Base-by-base conservation (phyloP, 2,888 invertebrate genomes). In the Macrophya annulata region DNA sequence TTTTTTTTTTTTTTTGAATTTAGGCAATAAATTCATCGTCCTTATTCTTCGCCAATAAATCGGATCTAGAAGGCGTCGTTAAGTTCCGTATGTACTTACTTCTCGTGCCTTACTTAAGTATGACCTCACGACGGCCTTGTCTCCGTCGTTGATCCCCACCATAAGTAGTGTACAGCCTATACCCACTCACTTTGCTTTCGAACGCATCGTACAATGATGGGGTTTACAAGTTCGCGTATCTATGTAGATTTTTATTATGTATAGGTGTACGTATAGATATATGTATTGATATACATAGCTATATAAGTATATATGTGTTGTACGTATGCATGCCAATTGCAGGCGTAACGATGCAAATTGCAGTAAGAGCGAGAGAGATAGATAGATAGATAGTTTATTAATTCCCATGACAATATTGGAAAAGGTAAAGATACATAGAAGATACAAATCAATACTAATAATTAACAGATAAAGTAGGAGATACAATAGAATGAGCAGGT, bases 51-150 rank as follows among this genome's bases (percentile, higher is more conserved):
- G 17, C 8, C 15, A 15, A 37, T n/a, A 74, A 74, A 21, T 45
- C 8, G n/a, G 6, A n/a, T 74, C 72, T 45, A n/a, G 21, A n/a
- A 45, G 81, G 62, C 43, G 62, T 40, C 25, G 43, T 12, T 21
- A 43, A 81, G 81, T 62, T 62, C 81, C 81, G 81, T 81, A 51
- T 43, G 6, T 55, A 55, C n/a, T 55, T n/a, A 62, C 62, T 81
- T 81, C 81, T 59, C n/a, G 21, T 62, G 81, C 21, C 81, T 81
- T 81, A 81, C 62, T 81, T 62, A 45, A 43, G 51, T 21, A 62
- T 71, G 83, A 83, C 83, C 83, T 83, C 83, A 68, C 83, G 31
- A 21, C 83, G 83, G 83, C 83, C 83, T 83, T 83, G 83, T 83
- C 68, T 81, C 43, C 62, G 17, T 81, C 5, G 15, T 65, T n/a